These are phyloP conservation scores for Maconellicoccus hirsutus DNA, from an alignment of 1,140 invertebrate species.

Conservation along the genomic window DNA sequence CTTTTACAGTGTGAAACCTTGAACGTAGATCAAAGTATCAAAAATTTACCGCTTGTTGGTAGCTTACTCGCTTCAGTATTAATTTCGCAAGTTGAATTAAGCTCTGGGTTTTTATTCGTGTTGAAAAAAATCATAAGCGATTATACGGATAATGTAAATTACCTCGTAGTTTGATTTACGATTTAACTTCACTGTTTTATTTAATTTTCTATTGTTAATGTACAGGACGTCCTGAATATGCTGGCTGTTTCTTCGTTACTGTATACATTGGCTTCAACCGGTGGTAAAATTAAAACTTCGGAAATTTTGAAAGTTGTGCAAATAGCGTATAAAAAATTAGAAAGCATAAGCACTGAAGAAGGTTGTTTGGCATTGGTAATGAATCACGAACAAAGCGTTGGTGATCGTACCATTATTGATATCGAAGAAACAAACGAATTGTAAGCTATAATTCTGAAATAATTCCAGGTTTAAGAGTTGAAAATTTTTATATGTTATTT, in stretches of 20 bases:
- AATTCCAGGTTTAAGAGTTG: too few relatives aligned
- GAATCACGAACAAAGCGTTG: not conserved
- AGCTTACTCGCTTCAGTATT: not conserved
- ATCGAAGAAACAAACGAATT: constrained; percentile 10
- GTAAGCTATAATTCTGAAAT: not conserved
- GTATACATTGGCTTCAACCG: not conserved
- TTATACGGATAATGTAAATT: not conserved
- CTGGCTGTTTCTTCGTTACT: not conserved
- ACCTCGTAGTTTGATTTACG: not conserved
- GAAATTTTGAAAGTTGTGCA: constrained; percentile 9
- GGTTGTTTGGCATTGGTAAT: constrained; percentile 2
- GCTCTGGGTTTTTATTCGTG: not conserved
- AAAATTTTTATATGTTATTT: too few relatives aligned
- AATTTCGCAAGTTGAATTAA: constrained; percentile 8
- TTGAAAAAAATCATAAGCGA: not conserved
- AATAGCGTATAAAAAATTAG: not conserved
- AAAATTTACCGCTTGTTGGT: not conserved
- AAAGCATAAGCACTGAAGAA: not conserved
- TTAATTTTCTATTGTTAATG: not conserved
- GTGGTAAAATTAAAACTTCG: not conserved
- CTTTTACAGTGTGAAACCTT: constrained; percentile 13
- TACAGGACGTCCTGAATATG: not conserved
- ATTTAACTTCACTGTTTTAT: not conserved
- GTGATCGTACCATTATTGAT: constrained; percentile 1
- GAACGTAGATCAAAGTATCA: constrained; percentile 9